These are phyloP conservation scores for Oryctes rhinoceros DNA, from an alignment of 1,140 invertebrate species.

Conservation along the genomic window DNA sequence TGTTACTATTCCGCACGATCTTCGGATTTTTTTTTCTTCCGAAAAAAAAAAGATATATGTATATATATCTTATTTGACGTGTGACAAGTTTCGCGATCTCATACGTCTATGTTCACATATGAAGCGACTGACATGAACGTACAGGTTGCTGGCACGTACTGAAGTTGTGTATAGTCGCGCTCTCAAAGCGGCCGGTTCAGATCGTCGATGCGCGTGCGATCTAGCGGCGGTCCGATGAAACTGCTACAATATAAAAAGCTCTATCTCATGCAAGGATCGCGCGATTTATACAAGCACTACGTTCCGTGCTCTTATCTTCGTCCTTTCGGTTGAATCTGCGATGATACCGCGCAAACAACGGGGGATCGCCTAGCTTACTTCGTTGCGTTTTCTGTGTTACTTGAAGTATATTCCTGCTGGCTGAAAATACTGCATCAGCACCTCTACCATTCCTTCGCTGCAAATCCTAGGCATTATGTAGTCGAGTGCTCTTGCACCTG, in stretches of 20 bases:
- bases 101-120: slow-evolving; percentile 49
- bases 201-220: slow-evolving; percentile 60
- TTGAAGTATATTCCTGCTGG: slow-evolving; percentile 35
- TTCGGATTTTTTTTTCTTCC: background rate
- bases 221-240: slow-evolving; percentile 55
- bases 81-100: slow-evolving; percentile 52
- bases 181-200: slow-evolving; percentile 50
- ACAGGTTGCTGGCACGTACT: slow-evolving; percentile 59
- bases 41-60: slow-evolving; percentile 17
- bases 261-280: slow-evolving; percentile 40
- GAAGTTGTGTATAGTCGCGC: slow-evolving; percentile 50
- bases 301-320: slow-evolving; percentile 9
- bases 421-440: slow-evolving; percentile 42
- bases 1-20: slow-evolving; percentile 4
- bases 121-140: slow-evolving; percentile 54
- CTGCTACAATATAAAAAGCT: slow-evolving; percentile 45
- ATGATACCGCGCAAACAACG: slow-evolving; percentile 17
- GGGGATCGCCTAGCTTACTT: background rate
- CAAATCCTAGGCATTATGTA: slow-evolving; percentile 25
- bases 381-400: background rate
- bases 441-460: slow-evolving; percentile 37
- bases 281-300: slow-evolving; percentile 24
- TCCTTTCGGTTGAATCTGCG: background rate
- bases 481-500: slow-evolving; percentile 7
- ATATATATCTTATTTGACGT: slow-evolving; percentile 22